Conservation (phyloP, 2,888 invertebrate genomes). For the Pristionchus japonicus region DNA sequence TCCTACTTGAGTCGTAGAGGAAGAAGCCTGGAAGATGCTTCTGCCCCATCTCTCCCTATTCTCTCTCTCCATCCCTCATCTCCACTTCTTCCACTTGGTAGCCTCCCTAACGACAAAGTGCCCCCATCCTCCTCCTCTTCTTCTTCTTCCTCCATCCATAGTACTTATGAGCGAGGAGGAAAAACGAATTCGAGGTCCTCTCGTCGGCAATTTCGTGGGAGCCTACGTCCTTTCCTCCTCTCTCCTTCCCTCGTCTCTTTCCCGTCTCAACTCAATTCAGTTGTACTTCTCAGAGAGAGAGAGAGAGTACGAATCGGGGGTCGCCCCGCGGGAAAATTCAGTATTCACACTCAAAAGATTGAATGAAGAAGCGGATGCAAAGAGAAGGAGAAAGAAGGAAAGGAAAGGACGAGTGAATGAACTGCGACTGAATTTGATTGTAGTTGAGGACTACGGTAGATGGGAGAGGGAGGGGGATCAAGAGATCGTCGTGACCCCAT, state of each 20-base stretch:
- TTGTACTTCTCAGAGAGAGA: conserved; percentile 29
- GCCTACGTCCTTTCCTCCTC: neutral
- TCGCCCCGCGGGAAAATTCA: neutral
- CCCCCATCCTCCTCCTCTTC: neutral
- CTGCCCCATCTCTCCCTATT: neutral
- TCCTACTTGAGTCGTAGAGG: neutral
- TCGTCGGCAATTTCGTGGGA: neutral
- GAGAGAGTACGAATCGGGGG: conserved; percentile 10
- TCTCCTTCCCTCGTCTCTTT: neutral
- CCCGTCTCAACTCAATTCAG: conserved; percentile 14
- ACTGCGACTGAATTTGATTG: neutral
- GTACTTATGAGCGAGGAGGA: neutral
- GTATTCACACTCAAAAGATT: conserved; percentile 23
- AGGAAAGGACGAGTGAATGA: neutral
- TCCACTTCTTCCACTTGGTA: neutral
- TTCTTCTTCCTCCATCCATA: neutral
- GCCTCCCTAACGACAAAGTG: neutral
- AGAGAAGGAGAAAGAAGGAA: neutral
- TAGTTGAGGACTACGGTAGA: conserved; percentile 21
- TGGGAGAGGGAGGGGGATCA: neutral
- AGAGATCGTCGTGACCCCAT: neutral
- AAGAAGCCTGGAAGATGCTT: neutral
- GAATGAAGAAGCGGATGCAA: conserved; percentile 6
- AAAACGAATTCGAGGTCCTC: conserved; percentile 13
- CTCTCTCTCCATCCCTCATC: neutral